Base-by-base conservation (phyloP, 2,888 invertebrate genomes). In the Mesopsocus fuscifrons region DNA sequence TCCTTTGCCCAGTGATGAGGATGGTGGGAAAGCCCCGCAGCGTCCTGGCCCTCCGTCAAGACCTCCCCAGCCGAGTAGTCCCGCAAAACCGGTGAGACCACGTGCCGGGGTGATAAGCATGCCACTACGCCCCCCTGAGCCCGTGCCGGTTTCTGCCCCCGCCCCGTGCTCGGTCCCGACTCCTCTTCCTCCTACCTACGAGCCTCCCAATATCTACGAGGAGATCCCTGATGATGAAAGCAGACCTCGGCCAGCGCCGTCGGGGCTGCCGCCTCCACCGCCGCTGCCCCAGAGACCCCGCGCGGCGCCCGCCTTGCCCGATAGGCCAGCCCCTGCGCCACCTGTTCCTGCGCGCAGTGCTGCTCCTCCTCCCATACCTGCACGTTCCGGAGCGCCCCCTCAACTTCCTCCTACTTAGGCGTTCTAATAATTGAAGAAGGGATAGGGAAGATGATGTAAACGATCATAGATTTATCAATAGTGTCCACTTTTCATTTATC, bases 331-430 rank as follows among this genome's bases (percentile, higher is more conserved):
- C 34, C 68, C 71, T 2, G n/a, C n/a, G n/a, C 71, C 72, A 1
- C 69, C 70, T 0, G 66, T 72, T 26, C 73, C 73, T 2, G 70
- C 71, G 1, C 61, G 72, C 45, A 68, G 69, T 42, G 64, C 67
- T 3, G 68, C 68, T 15, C 76, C 76, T 6, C 76, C 76, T 16
- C 76, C 77, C 0, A 58, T 76, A 49, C 77, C 77, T 3, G 38
- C 38, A 6, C 15, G 38, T 6, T 17, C 13, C 6, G 34, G 34
- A 9, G 34, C 8, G 15, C 16, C 34, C 18, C 38, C 38, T 18
- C 33, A 15, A 6, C 15, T 16, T 3, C 33, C 33, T 16, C 33
- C 33, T 5, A 16, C 33, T 33, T 33, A 33, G n/a, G n/a, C n/a
- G n/a, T n/a, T n/a, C n/a, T n/a, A n/a, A n/a, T n/a, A n/a, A n/a